Evolutionary conservation across 2,888 invertebrate species (phyloP).

Genomic region (Acleris literana): DNA sequence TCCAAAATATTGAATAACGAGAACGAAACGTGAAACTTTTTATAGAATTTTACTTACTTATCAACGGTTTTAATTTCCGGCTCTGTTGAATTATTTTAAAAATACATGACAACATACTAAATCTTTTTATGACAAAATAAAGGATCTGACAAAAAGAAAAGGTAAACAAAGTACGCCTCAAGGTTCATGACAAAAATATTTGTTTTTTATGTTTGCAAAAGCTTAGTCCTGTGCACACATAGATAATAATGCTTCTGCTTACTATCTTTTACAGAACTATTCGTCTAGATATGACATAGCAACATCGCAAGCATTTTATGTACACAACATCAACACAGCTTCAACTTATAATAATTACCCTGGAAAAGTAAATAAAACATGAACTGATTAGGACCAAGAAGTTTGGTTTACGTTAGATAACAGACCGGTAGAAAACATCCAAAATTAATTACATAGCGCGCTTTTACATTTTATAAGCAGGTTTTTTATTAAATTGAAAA

Average conservation of each 20-base stretch:
- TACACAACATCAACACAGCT: neutral
- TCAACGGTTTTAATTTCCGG: too few species aligned
- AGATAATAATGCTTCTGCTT: conserved; percentile 6
- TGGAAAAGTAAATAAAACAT: too few species aligned
- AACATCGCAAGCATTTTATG: neutral
- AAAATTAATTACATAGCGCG: neutral
- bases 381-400: neutral
- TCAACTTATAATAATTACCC: too few species aligned
- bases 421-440: conserved; percentile 6
- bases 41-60: too few species aligned
- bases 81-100: neutral
- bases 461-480: too few species aligned
- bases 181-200: conserved; percentile 19
- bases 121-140: neutral
- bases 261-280: conserved; percentile 5
- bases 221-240: conserved; percentile 1
- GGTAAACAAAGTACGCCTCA: conserved; percentile 7
- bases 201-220: conserved; percentile 17
- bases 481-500: too few species aligned
- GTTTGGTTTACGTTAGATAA: conserved; percentile 26
- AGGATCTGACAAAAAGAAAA: neutral
- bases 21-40: too few species aligned
- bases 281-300: conserved; percentile 8
- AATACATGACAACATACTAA: neutral
- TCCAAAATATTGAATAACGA: too few species aligned